A percentile compares a stretch with the other conserved stretches of the same genome.
These are phyloP conservation scores for Progne subis DNA, from an alignment of 2,113 vertebrate species.

Conservation along the genomic window DNA sequence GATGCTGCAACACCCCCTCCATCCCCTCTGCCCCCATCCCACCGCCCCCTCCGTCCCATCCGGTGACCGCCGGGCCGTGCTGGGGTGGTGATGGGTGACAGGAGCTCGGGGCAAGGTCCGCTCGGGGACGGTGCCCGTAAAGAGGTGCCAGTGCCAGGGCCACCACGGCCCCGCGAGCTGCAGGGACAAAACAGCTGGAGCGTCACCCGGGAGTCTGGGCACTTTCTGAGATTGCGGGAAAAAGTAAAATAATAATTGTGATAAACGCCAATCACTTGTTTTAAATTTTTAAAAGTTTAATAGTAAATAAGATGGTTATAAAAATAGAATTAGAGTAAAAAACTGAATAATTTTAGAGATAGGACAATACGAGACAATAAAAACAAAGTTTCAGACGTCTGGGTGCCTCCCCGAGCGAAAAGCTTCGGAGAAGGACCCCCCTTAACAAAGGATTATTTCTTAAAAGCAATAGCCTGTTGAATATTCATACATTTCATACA, in stretches of 20 bases:
- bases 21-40: background rate
- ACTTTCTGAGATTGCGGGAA: accelerated
- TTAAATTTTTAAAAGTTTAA: too few species aligned
- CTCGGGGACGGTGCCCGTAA: background rate
- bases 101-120: background rate
- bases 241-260: background rate
- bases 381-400: too few species aligned
- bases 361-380: too few species aligned
- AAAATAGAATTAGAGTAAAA: too few species aligned
- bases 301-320: too few species aligned
- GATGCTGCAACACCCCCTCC: background rate
- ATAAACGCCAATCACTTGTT: too few species aligned
- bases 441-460: too few species aligned
- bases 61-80: background rate
- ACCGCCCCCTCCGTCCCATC: background rate
- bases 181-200: background rate
- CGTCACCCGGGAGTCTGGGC: background rate
- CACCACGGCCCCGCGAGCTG: background rate
- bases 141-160: background rate
- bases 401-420: too few species aligned
- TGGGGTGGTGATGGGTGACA: background rate
- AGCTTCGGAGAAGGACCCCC: too few species aligned
- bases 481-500: too few species aligned
- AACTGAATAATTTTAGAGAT: too few species aligned
- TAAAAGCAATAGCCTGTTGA: too few species aligned